phyloP scores from a whole-genome alignment of 2,113 vertebrate genomes.

The Psettodes erumei region DNA sequence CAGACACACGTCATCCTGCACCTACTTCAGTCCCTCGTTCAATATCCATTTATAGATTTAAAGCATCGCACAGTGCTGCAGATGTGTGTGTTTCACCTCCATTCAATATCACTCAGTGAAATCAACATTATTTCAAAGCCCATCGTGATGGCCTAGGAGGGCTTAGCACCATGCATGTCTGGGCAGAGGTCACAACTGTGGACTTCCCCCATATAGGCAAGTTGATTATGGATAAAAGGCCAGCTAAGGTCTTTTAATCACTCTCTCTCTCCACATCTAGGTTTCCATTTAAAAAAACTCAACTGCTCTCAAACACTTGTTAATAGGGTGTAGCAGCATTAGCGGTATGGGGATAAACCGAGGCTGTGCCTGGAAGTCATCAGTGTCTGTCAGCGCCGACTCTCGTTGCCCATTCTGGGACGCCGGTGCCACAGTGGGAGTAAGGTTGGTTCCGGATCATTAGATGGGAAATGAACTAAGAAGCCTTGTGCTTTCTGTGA shows the following conservation, averaged over 20 bases:
- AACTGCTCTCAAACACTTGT: slow-evolving; percentile 10
- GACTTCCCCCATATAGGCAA: not conserved
- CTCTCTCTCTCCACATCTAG: not conserved
- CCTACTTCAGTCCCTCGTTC: slow-evolving; percentile 23
- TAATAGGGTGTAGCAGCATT: slow-evolving; percentile 50
- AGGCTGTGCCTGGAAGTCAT: slow-evolving; percentile 45
- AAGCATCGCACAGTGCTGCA: not conserved
- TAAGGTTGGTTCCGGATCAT: slow-evolving; percentile 55
- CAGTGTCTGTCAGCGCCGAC: slow-evolving; percentile 38
- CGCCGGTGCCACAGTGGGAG: slow-evolving; percentile 28
- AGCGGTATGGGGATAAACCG: slow-evolving; percentile 39
- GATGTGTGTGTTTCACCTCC: slow-evolving; percentile 19
- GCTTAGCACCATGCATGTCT: slow-evolving; percentile 20
- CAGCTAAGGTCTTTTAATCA: slow-evolving; percentile 32
- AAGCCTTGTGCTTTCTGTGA: slow-evolving; percentile 6
- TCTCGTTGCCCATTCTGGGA: slow-evolving; percentile 29
- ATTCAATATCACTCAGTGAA: slow-evolving; percentile 35
- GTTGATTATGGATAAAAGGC: slow-evolving; percentile 32
- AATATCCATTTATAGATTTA: slow-evolving; percentile 37
- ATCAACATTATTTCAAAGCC: slow-evolving; percentile 57
- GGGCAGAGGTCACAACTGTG: slow-evolving; percentile 28
- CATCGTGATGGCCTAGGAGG: slow-evolving; percentile 18
- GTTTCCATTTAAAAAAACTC: slow-evolving; percentile 30
- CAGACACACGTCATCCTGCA: slow-evolving; percentile 14
- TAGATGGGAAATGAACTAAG: slow-evolving; percentile 47